Conservation (phyloP, 2,113 vertebrate genomes). For the Oncorhynchus clarkii region DNA sequence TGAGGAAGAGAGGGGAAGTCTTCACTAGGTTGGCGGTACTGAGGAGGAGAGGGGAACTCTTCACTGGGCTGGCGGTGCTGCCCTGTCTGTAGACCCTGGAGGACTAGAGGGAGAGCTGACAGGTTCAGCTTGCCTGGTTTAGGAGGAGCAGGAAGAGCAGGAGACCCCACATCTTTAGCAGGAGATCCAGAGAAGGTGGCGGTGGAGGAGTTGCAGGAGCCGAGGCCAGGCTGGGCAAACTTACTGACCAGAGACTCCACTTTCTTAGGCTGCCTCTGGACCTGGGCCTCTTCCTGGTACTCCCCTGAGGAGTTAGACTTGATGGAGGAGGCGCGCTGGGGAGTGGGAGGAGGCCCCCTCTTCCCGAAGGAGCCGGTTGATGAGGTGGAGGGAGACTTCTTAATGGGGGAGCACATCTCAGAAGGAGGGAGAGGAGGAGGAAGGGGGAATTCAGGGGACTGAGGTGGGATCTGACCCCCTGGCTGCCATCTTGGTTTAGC, state of each 20-base stretch:
- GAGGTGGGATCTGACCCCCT: conserved; percentile 61
- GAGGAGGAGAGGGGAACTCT: conserved; percentile 80
- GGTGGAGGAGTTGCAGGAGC: conserved; percentile 58
- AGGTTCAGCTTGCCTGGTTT: conserved; percentile 94
- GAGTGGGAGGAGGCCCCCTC: conserved; percentile 85
- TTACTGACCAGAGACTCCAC: conserved; percentile 90
- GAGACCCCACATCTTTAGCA: conserved; percentile 78
- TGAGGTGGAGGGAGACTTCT: conserved; percentile 78
- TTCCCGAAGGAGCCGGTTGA: conserved; percentile 72
- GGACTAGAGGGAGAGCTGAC: conserved; percentile 81
- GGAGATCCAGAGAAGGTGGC: conserved; percentile 76
- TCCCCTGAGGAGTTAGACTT: conserved; percentile 25
- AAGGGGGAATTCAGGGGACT: conserved; percentile 89
- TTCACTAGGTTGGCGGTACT: no score
- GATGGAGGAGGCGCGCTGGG: conserved; percentile 93
- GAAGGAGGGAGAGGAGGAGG: conserved; percentile 76
- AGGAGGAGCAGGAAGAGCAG: conserved; percentile 69
- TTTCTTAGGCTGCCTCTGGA: conserved; percentile 81
- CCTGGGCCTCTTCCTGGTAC: conserved; percentile 74
- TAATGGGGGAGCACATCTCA: conserved; percentile 83
- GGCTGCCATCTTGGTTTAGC: conserved; percentile 94
- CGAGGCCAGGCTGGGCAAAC: conserved; percentile 78
- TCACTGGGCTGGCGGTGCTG: conserved; percentile 67
- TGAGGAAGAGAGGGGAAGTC: no score
- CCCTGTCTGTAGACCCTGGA: conserved; percentile 71